These are phyloP conservation scores for Yponomeuta malinellus DNA, from an alignment of 2,888 invertebrate species.

Conservation along the genomic window DNA sequence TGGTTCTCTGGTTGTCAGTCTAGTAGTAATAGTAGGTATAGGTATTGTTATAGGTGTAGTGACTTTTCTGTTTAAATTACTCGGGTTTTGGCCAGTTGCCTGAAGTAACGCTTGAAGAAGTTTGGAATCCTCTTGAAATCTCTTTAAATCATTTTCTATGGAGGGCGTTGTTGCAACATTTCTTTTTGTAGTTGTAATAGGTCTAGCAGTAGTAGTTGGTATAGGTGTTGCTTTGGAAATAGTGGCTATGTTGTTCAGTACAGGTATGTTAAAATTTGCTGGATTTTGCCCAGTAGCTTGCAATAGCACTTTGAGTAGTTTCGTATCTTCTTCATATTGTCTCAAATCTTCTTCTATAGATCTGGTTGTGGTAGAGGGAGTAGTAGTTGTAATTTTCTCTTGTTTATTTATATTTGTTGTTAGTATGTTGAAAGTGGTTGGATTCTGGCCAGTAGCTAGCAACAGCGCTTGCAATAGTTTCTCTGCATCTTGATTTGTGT, in stretches of 20 bases:
- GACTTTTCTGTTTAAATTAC: conserved; percentile 33
- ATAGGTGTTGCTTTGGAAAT: conserved; percentile 21
- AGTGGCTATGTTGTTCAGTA: conserved; percentile 14
- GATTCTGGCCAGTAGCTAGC: conserved; percentile 39
- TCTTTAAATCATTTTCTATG: conserved; percentile 62
- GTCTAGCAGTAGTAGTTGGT: conserved; percentile 22
- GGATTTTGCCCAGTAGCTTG: conserved; percentile 56
- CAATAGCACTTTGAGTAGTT: conserved; percentile 47
- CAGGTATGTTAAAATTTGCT: conserved; percentile 44
- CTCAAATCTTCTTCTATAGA: conserved; percentile 66
- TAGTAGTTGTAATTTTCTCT: conserved; percentile 23
- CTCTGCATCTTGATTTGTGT: conserved; percentile 16
- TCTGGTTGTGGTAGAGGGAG: conserved; percentile 46
- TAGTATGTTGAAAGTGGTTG: conserved; percentile 31
- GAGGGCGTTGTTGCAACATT: conserved; percentile 52
- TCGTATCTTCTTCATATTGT: conserved; percentile 66
- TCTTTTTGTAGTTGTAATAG: conserved; percentile 27
- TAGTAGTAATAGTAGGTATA: conserved; percentile 21
- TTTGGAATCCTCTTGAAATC: conserved; percentile 66
- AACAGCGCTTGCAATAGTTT: conserved; percentile 54
- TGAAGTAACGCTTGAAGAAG: conserved; percentile 60
- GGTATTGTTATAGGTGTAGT: conserved; percentile 20
- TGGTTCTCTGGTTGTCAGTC: conserved; percentile 26
- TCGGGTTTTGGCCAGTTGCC: conserved; percentile 62
- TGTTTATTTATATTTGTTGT: conserved; percentile 21